Conservation (phyloP, 2,888 invertebrate genomes). For the Saturnia japonica region DNA sequence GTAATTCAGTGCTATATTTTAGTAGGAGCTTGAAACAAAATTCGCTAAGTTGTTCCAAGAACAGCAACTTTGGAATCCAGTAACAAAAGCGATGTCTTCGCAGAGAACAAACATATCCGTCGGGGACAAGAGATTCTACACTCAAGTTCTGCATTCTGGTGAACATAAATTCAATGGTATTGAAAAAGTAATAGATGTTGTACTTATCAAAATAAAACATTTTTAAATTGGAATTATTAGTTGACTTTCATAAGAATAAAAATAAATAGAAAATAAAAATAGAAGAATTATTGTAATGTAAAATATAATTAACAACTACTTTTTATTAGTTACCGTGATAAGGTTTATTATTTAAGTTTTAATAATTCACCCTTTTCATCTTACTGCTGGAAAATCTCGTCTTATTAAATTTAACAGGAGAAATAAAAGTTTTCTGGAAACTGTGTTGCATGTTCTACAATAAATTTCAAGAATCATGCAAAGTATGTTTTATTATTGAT, state of each 20-base stretch:
- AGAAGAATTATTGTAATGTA: neutral
- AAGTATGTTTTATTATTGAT: too few species aligned
- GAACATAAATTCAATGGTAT: slow-evolving; percentile 20
- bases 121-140: slow-evolving; percentile 37
- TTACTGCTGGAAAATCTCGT: too few species aligned
- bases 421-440: too few species aligned
- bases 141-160: slow-evolving; percentile 24
- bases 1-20: neutral
- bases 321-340: too few species aligned
- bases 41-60: slow-evolving; percentile 35
- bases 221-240: neutral
- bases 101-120: slow-evolving; percentile 47
- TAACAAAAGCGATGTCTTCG: slow-evolving; percentile 47
- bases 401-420: too few species aligned
- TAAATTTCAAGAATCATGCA: too few species aligned
- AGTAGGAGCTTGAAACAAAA: slow-evolving; percentile 25
- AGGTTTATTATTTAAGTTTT: too few species aligned
- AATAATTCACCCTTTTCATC: too few species aligned
- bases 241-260: neutral
- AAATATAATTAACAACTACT: too few species aligned
- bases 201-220: neutral
- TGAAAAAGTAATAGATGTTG: neutral
- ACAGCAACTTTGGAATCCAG: slow-evolving; percentile 34
- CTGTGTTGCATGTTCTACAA: too few species aligned
- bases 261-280: neutral